Percentiles rank a stretch among this genome's conserved stretches.
Evolutionary conservation across 2,888 invertebrate genomes (phyloP).

Genomic region (Baronia brevicornis): DNA sequence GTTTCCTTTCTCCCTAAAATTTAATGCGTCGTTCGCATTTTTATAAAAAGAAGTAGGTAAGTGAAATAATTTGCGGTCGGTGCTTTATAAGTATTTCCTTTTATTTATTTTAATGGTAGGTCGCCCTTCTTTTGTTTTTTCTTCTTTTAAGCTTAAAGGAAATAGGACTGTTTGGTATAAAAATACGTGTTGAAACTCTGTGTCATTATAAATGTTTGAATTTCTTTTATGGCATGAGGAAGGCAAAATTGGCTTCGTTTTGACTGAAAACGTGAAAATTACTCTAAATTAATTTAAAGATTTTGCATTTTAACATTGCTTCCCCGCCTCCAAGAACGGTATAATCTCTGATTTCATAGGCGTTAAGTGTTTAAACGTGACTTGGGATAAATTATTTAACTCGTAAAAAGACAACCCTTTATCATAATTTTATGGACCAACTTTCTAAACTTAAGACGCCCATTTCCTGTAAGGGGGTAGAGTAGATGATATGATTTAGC

Average conservation of each 20-base stretch:
- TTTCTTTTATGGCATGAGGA: slow-evolving; percentile 41
- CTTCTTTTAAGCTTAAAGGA: slow-evolving; percentile 41
- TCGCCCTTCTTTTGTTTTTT: slow-evolving; percentile 65
- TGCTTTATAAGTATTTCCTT: slow-evolving; percentile 69
- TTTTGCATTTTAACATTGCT: slow-evolving; percentile 22
- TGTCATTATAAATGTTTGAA: slow-evolving; percentile 52
- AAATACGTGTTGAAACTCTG: slow-evolving; percentile 48
- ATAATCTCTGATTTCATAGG: slow-evolving; percentile 36
- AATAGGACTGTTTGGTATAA: slow-evolving; percentile 44
- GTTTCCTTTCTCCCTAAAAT: slow-evolving; percentile 76
- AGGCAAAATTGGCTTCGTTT: slow-evolving; percentile 53
- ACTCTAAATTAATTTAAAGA: slow-evolving; percentile 32
- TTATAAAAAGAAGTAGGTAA: slow-evolving; percentile 75
- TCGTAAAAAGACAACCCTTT: slow-evolving; percentile 63
- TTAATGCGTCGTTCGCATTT: slow-evolving; percentile 76
- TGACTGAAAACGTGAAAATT: slow-evolving; percentile 45
- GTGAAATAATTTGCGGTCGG: slow-evolving; percentile 73
- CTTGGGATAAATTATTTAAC: slow-evolving; percentile 52
- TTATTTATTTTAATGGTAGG: slow-evolving; percentile 75
- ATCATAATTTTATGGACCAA: slow-evolving; percentile 63
- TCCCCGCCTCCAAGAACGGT: slow-evolving; percentile 23
- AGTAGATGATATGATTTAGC: slow-evolving; percentile 49
- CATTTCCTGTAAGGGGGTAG: slow-evolving; percentile 50
- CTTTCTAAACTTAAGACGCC: slow-evolving; percentile 52
- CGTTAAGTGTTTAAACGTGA: slow-evolving; percentile 48